Evolutionary conservation across 2,888 invertebrate genomes (phyloP).

Genomic region (Leptinotarsa haldemani): DNA sequence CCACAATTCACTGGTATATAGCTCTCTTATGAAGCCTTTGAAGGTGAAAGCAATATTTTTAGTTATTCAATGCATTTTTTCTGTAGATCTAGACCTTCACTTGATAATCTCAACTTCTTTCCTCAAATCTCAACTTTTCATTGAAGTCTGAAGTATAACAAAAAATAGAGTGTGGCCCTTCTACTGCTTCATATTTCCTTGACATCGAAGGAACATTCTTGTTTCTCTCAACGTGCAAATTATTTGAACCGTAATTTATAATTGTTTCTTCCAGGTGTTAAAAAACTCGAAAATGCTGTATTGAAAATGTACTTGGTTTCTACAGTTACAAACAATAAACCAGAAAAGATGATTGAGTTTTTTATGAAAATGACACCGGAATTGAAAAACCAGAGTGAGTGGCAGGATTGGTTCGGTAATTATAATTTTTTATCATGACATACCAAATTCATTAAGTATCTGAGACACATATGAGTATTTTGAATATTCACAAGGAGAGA

Average conservation of each 20-base stretch:
- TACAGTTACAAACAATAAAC: conserved; percentile 82
- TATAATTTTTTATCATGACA: neutral
- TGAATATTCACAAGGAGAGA: no score
- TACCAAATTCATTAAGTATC: conserved; percentile 14
- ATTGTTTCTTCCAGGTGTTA: conserved; percentile 71
- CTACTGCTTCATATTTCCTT: no score
- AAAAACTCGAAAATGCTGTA: conserved; percentile 86
- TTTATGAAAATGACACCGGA: conserved; percentile 88
- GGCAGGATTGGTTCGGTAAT: conserved; percentile 98
- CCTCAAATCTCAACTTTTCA: no score
- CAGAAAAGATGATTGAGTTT: conserved; percentile 90
- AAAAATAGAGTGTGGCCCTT: no score
- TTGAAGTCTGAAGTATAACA: no score
- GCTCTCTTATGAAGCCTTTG: no score
- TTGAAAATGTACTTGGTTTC: conserved; percentile 91
- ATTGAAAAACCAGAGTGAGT: conserved; percentile 88
- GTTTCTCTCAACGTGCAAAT: neutral
- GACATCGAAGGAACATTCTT: neutral
- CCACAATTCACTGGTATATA: no score
- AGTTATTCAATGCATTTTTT: no score
- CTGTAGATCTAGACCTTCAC: no score
- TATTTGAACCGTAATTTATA: neutral
- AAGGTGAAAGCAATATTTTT: no score
- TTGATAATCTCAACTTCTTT: no score
- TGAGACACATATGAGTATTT: neutral